A percentile compares a stretch with the other conserved stretches of the same genome.
phyloP scores from a whole-genome alignment of 2,113 vertebrate genomes.

The Toxostoma redivivum region DNA sequence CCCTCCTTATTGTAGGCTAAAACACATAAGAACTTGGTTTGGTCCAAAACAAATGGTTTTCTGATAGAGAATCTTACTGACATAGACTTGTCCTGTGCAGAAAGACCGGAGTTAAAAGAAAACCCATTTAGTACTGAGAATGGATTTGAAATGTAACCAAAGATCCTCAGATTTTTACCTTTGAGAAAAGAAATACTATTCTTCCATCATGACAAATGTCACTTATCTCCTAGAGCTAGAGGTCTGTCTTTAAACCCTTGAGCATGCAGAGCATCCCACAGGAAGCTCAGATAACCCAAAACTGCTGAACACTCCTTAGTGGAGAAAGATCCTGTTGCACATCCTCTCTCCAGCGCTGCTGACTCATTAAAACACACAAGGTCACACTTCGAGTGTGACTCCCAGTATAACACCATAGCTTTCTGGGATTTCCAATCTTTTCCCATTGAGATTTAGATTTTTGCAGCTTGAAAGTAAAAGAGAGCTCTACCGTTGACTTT shows the following conservation, averaged over 20 bases:
- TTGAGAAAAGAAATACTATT: background rate
- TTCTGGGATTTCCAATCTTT: background rate
- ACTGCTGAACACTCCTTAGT: background rate
- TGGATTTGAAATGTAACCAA: background rate
- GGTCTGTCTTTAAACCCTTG: background rate
- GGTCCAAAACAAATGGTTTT: background rate
- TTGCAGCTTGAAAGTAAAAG: background rate
- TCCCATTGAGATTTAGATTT: background rate
- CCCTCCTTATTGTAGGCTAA: background rate
- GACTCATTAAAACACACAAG: background rate
- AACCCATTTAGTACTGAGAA: background rate
- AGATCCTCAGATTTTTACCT: background rate
- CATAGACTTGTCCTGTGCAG: background rate
- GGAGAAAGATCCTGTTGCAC: background rate
- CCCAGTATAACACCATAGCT: accelerated
- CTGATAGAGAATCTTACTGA: background rate
- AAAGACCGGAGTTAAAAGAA: background rate
- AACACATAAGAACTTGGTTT: background rate
- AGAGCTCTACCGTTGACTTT: background rate
- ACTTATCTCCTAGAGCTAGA: background rate
- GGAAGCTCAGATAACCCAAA: background rate
- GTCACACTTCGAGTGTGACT: background rate
- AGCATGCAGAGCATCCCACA: background rate
- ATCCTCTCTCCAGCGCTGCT: background rate
- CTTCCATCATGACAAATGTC: background rate